Conservation (phyloP, 1,140 invertebrate genomes). For the Medauroidea extradentata region DNA sequence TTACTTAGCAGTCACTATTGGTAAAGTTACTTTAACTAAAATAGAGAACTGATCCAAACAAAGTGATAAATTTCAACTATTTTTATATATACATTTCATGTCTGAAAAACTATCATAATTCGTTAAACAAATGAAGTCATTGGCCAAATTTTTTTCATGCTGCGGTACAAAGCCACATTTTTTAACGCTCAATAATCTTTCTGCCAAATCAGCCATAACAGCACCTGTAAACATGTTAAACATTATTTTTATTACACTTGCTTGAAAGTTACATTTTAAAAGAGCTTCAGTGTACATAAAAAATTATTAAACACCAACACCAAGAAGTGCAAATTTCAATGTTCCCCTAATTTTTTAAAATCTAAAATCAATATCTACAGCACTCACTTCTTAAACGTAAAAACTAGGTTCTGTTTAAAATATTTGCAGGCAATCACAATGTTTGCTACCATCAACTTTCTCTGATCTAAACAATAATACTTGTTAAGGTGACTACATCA, state of each 20-base stretch:
- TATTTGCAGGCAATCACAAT: too few relatives aligned
- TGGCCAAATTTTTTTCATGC: conserved; percentile 85
- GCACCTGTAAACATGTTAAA: conserved; percentile 51
- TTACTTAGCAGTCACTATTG: too few relatives aligned
- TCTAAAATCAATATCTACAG: not conserved
- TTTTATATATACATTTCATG: conserved; percentile 3
- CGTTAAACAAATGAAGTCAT: conserved; percentile 86
- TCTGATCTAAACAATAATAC: too few relatives aligned
- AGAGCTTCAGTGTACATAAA: not conserved
- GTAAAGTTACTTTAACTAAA: too few relatives aligned
- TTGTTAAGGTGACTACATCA: too few relatives aligned
- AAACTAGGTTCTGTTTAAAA: too few relatives aligned
- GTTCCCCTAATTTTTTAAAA: not conserved
- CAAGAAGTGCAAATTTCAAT: not conserved
- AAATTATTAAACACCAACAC: not conserved
- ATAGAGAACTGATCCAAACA: too few relatives aligned
- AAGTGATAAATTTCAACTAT: too few relatives aligned
- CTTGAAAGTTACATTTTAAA: not conserved
- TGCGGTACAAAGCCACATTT: conserved; percentile 69
- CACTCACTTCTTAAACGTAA: too few relatives aligned
- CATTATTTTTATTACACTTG: conserved; percentile 1
- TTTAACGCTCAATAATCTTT: conserved; percentile 58
- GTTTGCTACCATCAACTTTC: too few relatives aligned
- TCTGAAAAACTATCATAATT: conserved; percentile 71
- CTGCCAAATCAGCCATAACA: conserved; percentile 67